phyloP scores from a whole-genome alignment of 2,113 vertebrate genomes.

The Lepidothrix coronata region DNA sequence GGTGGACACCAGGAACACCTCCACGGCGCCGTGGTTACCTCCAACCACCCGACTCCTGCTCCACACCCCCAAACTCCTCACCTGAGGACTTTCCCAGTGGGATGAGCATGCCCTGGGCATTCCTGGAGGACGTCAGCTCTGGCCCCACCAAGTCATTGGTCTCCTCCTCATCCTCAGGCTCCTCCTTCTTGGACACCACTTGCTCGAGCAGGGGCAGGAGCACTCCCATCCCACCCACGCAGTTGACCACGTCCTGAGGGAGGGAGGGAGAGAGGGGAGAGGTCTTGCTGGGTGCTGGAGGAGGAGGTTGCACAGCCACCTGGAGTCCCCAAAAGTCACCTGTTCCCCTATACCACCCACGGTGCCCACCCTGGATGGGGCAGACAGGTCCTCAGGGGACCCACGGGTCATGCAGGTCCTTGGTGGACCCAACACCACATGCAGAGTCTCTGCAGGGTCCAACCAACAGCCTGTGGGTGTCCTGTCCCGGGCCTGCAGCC shows the following conservation, averaged over 20 bases:
- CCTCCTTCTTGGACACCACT: slow-evolving; percentile 79
- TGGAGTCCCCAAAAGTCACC: background rate
- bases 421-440: fast-evolving
- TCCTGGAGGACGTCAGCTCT: slow-evolving; percentile 85
- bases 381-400: background rate
- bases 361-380: background rate
- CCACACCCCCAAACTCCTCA: background rate
- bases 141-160: slow-evolving; percentile 88
- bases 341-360: background rate
- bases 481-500: background rate
- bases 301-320: fast-evolving
- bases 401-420: background rate
- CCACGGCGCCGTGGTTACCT: fast-evolving
- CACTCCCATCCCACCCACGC: slow-evolving; percentile 88
- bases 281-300: background rate
- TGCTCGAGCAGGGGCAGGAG: slow-evolving; percentile 90
- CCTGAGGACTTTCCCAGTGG: slow-evolving; percentile 87
- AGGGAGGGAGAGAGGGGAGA: background rate
- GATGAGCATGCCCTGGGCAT: slow-evolving; percentile 83
- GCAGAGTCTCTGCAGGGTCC: background rate
- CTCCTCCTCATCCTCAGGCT: slow-evolving; percentile 77
- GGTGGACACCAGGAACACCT: background rate
- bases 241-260: slow-evolving; percentile 89
- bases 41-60: background rate
- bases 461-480: background rate